Conservation (phyloP, 2,888 invertebrate species). For the Drosophila meridiana region DNA sequence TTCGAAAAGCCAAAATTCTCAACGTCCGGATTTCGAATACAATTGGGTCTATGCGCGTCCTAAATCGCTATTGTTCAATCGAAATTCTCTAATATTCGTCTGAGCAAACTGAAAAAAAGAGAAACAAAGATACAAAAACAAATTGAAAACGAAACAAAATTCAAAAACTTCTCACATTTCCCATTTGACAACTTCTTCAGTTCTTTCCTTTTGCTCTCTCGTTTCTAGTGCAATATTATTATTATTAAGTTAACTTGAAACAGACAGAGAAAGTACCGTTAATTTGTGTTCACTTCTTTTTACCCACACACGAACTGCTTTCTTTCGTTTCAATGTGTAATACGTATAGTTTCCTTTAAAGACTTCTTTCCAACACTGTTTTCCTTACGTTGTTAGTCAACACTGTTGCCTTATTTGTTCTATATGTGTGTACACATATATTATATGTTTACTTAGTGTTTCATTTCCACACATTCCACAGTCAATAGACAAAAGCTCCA, state of each 20-base stretch:
- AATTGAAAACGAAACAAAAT: conserved; percentile 5
- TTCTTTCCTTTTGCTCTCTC: background rate
- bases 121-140: conserved; percentile 9
- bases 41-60: conserved; percentile 84
- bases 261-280: conserved; percentile 15
- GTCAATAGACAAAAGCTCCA: background rate
- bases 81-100: conserved; percentile 79
- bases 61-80: conserved; percentile 82
- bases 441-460: conserved; percentile 4
- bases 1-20: conserved; percentile 62
- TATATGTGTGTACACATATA: background rate
- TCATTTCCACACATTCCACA: conserved; percentile 15
- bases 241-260: conserved; percentile 39
- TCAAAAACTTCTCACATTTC: conserved; percentile 25
- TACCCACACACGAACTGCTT: background rate
- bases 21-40: conserved; percentile 79
- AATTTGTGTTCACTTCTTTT: conserved; percentile 8
- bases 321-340: background rate
- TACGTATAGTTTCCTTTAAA: background rate
- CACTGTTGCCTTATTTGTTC: conserved; percentile 15
- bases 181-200: conserved; percentile 3
- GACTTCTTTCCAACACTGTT: conserved; percentile 9
- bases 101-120: conserved; percentile 40
- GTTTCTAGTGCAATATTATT: conserved; percentile 72
- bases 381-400: conserved; percentile 25